These are phyloP conservation scores for Eupithecia vulgata DNA, from an alignment of 2,888 invertebrate genomes.

Conservation along the genomic window DNA sequence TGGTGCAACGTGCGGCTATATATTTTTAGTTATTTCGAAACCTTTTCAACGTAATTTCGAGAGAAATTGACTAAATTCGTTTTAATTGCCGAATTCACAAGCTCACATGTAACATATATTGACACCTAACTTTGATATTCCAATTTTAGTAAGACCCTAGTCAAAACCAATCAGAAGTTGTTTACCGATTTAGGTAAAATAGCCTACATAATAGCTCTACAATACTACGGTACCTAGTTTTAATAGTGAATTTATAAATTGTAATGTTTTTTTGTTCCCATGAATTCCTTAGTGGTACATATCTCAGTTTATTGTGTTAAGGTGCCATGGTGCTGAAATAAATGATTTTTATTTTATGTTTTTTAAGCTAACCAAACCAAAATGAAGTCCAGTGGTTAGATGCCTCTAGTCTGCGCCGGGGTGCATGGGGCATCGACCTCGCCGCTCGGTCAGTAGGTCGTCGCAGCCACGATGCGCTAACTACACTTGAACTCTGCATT, in stretches of 20 bases:
- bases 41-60: neutral
- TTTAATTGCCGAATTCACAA: too few relatives aligned
- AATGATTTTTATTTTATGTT: too few relatives aligned
- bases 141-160: neutral
- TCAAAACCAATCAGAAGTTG: neutral
- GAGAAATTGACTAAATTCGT: too few relatives aligned
- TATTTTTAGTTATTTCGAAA: neutral
- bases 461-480: constrained; percentile 55
- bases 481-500: constrained; percentile 73
- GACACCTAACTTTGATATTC: neutral
- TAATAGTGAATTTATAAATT: too few relatives aligned
- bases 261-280: too few relatives aligned
- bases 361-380: too few relatives aligned
- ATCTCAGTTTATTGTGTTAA: too few relatives aligned
- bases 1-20: neutral
- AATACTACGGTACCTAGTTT: too few relatives aligned
- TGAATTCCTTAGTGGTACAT: too few relatives aligned
- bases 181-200: neutral
- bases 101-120: too few relatives aligned
- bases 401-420: constrained; percentile 44
- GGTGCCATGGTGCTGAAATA: too few relatives aligned
- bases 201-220: too few relatives aligned
- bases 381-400: neutral
- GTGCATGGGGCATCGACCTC: constrained; percentile 74
- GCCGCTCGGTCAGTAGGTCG: constrained; percentile 74